A percentile compares a stretch with the other conserved stretches of the same genome.
Evolutionary conservation across 2,113 vertebrate species (phyloP).

Genomic region (Callipepla squamata): DNA sequence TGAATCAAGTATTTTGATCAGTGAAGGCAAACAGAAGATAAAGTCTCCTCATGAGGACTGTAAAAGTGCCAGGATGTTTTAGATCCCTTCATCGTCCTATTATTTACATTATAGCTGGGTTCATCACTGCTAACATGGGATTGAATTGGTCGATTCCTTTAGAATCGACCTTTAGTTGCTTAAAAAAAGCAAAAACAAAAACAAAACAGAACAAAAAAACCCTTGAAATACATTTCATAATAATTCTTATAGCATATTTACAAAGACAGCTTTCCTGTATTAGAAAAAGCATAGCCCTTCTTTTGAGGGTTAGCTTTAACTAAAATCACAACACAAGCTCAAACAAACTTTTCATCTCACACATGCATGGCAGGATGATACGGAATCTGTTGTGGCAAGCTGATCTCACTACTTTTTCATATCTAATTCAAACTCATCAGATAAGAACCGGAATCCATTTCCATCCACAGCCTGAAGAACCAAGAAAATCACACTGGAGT

Average conservation of each 20-base stretch:
- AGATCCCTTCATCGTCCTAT: background rate
- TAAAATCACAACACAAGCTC: background rate
- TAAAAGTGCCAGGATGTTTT: background rate
- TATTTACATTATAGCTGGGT: background rate
- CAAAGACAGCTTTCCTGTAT: background rate
- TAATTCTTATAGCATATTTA: background rate
- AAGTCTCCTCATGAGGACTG: background rate
- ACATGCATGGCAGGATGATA: background rate
- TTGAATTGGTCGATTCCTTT: background rate
- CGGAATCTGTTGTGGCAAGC: background rate
- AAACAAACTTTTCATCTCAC: background rate
- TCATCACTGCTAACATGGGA: background rate
- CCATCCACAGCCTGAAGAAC: background rate
- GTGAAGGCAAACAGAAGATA: background rate
- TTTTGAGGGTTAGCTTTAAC: background rate
- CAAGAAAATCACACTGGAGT: background rate
- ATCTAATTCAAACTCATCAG: background rate
- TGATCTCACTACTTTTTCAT: background rate
- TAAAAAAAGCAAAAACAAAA: background rate
- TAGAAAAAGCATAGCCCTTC: background rate
- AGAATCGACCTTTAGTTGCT: background rate
- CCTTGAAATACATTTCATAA: background rate
- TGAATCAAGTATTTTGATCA: background rate
- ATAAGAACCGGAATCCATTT: background rate
- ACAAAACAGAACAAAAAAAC: background rate